phyloP scores from a whole-genome alignment of 35 echinoderm and acorn worm genomes.

The Acanthaster planci region DNA sequence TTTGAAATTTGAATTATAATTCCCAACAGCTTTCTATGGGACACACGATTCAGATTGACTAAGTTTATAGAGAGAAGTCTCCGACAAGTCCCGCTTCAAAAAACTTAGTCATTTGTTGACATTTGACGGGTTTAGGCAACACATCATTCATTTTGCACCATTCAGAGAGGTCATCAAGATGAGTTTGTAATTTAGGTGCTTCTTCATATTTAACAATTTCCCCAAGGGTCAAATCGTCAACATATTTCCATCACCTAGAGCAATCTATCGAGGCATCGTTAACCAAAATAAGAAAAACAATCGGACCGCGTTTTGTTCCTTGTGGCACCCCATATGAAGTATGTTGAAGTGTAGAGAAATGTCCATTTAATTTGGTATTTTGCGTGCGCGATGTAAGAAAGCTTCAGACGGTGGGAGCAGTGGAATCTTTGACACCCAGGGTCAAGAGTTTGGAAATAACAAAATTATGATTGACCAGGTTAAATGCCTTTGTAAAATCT shows the following conservation, averaged over 20 bases:
- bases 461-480: background rate
- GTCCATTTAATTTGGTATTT: background rate
- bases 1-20: too few relatives aligned
- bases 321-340: slow-evolving; percentile 12
- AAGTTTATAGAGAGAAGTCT: background rate
- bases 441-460: background rate
- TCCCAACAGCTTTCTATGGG: background rate
- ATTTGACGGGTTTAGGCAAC: background rate
- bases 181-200: background rate
- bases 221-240: slow-evolving; percentile 24
- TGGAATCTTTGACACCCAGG: background rate
- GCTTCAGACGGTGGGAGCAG: background rate
- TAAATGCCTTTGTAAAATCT: background rate
- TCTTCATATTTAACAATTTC: background rate
- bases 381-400: slow-evolving; percentile 13
- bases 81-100: background rate
- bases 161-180: background rate
- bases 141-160: slow-evolving; percentile 30
- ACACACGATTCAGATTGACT: background rate
- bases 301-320: slow-evolving; percentile 7
- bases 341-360: background rate
- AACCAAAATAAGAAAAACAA: slow-evolving; percentile 17
- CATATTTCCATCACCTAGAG: slow-evolving; percentile 26
- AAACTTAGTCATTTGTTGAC: background rate
- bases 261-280: background rate